These are phyloP conservation scores for Schizaphis graminum DNA, from an alignment of 2,888 invertebrate genomes.

Conservation along the genomic window DNA sequence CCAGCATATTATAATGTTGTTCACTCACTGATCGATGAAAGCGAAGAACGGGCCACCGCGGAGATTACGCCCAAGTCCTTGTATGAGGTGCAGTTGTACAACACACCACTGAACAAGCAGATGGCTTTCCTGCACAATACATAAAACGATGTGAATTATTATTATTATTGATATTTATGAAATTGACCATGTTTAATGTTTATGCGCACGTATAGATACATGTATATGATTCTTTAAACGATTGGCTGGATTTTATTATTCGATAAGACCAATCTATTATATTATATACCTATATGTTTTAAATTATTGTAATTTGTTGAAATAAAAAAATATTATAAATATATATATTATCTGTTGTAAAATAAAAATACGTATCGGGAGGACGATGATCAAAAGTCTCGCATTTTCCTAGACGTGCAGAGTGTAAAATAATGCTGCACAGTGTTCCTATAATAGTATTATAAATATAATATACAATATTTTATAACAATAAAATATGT, in stretches of 20 bases:
- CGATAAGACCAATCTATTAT: not conserved
- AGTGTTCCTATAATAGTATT: too few relatives aligned
- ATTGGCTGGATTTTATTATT: not conserved
- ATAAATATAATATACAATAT: too few relatives aligned
- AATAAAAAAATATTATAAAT: not conserved
- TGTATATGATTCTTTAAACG: not conserved
- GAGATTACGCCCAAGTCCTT: conserved; percentile 30
- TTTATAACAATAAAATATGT: not conserved
- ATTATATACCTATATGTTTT: not conserved
- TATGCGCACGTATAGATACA: not conserved
- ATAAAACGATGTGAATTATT: not conserved
- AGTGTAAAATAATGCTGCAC: not conserved
- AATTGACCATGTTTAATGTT: conserved; percentile 3
- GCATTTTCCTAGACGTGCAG: not conserved
- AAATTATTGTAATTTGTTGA: not conserved
- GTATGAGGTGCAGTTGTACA: not conserved
- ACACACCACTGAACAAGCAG: not conserved
- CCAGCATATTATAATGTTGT: conserved; percentile 21
- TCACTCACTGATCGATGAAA: not conserved
- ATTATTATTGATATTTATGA: too few relatives aligned
- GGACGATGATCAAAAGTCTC: not conserved
- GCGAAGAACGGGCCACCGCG: not conserved
- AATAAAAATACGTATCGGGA: not conserved
- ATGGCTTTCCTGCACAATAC: conserved; percentile 1
- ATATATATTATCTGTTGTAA: not conserved